Percentiles rank a stretch among this genome's conserved stretches.
These are phyloP conservation scores for Botrylloides violaceus DNA, from an alignment of 23 tunicate genomes.

Conservation along the genomic window DNA sequence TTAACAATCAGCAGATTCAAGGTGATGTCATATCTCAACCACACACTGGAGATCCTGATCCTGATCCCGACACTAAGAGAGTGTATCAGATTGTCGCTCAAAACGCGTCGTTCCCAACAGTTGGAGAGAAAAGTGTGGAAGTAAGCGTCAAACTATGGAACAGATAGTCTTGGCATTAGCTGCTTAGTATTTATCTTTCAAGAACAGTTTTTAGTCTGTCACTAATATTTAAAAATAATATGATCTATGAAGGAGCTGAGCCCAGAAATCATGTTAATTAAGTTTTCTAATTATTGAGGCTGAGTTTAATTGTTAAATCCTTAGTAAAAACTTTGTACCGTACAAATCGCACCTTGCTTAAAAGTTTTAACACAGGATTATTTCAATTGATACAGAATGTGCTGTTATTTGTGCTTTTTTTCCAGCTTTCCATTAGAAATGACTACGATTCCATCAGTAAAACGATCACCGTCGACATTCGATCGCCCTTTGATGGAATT, in stretches of 20 bases:
- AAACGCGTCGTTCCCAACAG: slow-evolving; percentile 10
- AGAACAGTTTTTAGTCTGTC: too few relatives aligned
- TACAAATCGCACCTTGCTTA: not conserved
- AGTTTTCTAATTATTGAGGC: too few relatives aligned
- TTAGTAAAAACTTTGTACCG: not conserved
- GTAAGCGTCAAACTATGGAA: too few relatives aligned
- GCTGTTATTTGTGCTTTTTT: not conserved
- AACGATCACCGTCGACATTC: slow-evolving; percentile 9
- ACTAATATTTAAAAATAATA: too few relatives aligned
- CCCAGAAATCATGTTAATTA: too few relatives aligned
- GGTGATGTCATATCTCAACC: slow-evolving; percentile 26
- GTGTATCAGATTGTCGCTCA: slow-evolving; percentile 7
- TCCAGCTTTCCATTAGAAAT: slow-evolving; percentile 20
- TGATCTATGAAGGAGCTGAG: too few relatives aligned
- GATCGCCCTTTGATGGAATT: not conserved
- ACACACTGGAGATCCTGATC: slow-evolving; percentile 31
- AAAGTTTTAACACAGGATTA: too few relatives aligned
- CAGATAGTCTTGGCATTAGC: too few relatives aligned
- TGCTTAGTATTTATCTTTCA: too few relatives aligned
- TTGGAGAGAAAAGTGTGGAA: slow-evolving; percentile 27
- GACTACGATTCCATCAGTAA: slow-evolving; percentile 22
- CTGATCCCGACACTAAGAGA: slow-evolving; percentile 22
- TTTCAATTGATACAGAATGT: too few relatives aligned
- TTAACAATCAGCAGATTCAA: slow-evolving; percentile 6
- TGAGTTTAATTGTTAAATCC: not conserved